phyloP scores from a whole-genome alignment of 2,888 invertebrate genomes.

The Tridacna gigas region DNA sequence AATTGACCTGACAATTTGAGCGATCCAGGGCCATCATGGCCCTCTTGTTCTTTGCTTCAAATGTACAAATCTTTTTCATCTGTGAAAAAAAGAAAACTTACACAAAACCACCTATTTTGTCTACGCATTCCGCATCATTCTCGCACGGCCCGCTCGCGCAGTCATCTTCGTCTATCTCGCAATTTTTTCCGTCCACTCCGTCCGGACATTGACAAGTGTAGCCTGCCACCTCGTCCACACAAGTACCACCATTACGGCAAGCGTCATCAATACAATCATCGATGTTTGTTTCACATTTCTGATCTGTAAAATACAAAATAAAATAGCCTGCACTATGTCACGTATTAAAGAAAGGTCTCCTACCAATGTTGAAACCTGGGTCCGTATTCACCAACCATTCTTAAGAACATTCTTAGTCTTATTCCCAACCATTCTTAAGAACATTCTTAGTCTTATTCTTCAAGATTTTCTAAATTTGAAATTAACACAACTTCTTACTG shows the following conservation, averaged over 20 bases:
- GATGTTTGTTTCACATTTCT: conserved; percentile 69
- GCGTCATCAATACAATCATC: conserved; percentile 71
- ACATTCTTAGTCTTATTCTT: no score
- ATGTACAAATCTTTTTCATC: background rate
- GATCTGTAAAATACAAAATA: conserved; percentile 83
- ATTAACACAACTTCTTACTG: no score
- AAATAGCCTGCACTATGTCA: no score
- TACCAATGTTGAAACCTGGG: no score
- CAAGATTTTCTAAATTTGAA: no score
- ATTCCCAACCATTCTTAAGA: no score
- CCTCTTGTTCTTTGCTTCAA: no score
- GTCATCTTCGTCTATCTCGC: conserved; percentile 85
- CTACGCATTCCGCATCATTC: conserved; percentile 79
- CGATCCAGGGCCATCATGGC: no score
- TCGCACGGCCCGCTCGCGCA: conserved; percentile 86
- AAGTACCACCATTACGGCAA: conserved; percentile 74
- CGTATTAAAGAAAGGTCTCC: no score
- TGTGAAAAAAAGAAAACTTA: conserved; percentile 34
- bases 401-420: no score
- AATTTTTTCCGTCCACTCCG: conserved; percentile 72
- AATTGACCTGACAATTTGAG: no score
- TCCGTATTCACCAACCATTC: no score
- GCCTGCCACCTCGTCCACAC: conserved; percentile 76
- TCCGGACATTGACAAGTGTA: conserved; percentile 70
- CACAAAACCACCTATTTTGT: conserved; percentile 72